These are phyloP conservation scores for Gasteruption jaculator DNA, from an alignment of 2,888 invertebrate genomes.

Conservation along the genomic window DNA sequence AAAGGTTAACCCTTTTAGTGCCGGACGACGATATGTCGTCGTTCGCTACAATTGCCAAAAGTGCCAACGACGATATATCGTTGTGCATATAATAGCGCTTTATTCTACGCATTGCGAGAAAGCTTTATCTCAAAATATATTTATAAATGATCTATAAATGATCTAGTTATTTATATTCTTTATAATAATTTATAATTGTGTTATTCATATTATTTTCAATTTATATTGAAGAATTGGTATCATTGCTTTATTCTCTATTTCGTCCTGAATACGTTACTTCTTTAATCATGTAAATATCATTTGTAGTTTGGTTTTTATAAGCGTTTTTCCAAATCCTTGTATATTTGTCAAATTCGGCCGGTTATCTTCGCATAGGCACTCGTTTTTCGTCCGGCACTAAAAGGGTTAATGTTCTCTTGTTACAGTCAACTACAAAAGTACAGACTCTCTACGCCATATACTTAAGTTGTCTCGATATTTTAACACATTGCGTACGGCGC, in stretches of 20 bases:
- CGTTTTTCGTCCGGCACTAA: conserved; percentile 13
- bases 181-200: conserved; percentile 17
- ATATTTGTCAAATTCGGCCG: conserved; percentile 16
- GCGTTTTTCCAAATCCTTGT: conserved; percentile 17
- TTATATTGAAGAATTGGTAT: conserved; percentile 16
- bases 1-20: conserved; percentile 15
- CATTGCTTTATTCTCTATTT: too few species aligned
- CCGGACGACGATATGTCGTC: conserved; percentile 15
- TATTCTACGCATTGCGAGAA: conserved; percentile 15
- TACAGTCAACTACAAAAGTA: too few species aligned
- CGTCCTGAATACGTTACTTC: conserved; percentile 18
- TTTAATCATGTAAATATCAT: conserved; percentile 19
- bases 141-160: too few species aligned
- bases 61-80: conserved; percentile 16
- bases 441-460: too few species aligned
- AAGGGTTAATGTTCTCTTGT: too few species aligned
- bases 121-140: conserved; percentile 11
- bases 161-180: too few species aligned
- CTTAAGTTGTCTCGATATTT: too few species aligned
- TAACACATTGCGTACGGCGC: too few species aligned
- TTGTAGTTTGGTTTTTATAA: conserved; percentile 18
- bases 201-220: conserved; percentile 19
- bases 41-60: conserved; percentile 14
- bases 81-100: conserved; percentile 10
- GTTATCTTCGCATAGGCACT: conserved; percentile 18